Evolutionary conservation across 2,888 invertebrate species (phyloP).

Genomic region (Epinotia bilunana): DNA sequence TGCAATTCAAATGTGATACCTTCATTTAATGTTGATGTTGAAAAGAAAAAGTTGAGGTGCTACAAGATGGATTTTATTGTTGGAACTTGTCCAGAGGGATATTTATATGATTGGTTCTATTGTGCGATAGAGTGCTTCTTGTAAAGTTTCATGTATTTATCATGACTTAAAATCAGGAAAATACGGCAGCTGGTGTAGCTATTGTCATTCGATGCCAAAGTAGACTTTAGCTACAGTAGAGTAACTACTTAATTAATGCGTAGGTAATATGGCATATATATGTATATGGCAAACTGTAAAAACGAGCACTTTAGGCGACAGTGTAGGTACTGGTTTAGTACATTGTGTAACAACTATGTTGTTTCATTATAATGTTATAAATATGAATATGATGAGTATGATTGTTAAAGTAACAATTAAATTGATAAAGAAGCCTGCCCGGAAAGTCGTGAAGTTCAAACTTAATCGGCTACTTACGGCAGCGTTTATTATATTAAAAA

Average conservation of each 20-base stretch:
- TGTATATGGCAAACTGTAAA: slow-evolving; percentile 40
- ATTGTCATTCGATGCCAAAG: slow-evolving; percentile 41
- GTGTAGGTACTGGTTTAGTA: slow-evolving; percentile 78
- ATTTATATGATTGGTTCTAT: slow-evolving; percentile 56
- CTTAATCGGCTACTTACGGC: background rate
- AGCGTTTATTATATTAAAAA: background rate
- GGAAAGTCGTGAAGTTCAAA: slow-evolving; percentile 21
- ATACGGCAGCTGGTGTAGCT: slow-evolving; percentile 37
- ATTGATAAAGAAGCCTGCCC: slow-evolving; percentile 39
- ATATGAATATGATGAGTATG: slow-evolving; percentile 26
- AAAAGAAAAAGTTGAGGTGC: slow-evolving; percentile 76
- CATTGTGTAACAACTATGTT: slow-evolving; percentile 81
- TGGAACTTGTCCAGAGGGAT: slow-evolving; percentile 58
- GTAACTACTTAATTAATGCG: slow-evolving; percentile 35
- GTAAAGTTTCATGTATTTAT: slow-evolving; percentile 22
- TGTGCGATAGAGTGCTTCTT: slow-evolving; percentile 45
- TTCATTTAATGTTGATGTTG: slow-evolving; percentile 58
- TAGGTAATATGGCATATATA: slow-evolving; percentile 8
- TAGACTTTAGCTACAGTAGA: slow-evolving; percentile 43
- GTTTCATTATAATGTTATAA: slow-evolving; percentile 57
- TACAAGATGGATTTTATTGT: slow-evolving; percentile 69
- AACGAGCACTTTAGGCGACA: slow-evolving; percentile 52
- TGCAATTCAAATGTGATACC: slow-evolving; percentile 82
- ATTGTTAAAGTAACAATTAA: slow-evolving; percentile 37
- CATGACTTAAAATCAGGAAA: slow-evolving; percentile 10